Evolutionary conservation across 2,888 invertebrate genomes (phyloP).

Genomic region (Melitaea athalia): DNA sequence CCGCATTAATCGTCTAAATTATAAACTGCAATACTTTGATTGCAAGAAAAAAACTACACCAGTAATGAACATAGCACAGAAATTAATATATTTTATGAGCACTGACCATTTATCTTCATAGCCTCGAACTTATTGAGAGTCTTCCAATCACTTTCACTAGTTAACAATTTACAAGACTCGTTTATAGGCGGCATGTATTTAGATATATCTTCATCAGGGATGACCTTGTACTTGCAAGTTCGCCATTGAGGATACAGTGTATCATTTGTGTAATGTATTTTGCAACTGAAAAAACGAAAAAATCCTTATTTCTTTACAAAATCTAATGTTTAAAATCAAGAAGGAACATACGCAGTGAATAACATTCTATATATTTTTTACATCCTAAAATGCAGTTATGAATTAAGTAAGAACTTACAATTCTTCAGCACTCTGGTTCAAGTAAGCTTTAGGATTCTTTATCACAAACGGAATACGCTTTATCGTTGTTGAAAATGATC

Average conservation of each 20-base stretch:
- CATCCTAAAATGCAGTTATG: too few relatives aligned
- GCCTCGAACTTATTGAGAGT: conserved; percentile 51
- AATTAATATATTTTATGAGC: conserved; percentile 23
- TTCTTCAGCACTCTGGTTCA: conserved; percentile 52
- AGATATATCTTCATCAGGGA: conserved; percentile 60
- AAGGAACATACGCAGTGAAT: background rate
- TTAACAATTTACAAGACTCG: conserved; percentile 79
- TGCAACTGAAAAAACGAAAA: conserved; percentile 52
- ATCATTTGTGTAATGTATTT: conserved; percentile 51
- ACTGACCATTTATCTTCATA: conserved; percentile 37
- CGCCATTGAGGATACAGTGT: conserved; percentile 67
- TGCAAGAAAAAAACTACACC: background rate
- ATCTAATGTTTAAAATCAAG: background rate
- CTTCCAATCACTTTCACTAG: conserved; percentile 44
- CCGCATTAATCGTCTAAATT: too few relatives aligned
- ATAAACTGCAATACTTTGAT: too few relatives aligned
- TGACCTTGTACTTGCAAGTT: conserved; percentile 53
- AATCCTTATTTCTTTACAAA: conserved; percentile 22
- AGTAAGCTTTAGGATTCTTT: conserved; percentile 46
- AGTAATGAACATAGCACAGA: background rate
- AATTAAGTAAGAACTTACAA: conserved; percentile 53
- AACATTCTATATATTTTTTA: background rate
- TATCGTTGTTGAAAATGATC: conserved; percentile 42
- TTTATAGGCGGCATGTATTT: conserved; percentile 79
- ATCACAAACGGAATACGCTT: conserved; percentile 54